Percentiles rank a stretch among this genome's conserved stretches.
These are phyloP conservation scores for Lates calcarifer DNA, from an alignment of 2,113 vertebrate species.

Conservation along the genomic window DNA sequence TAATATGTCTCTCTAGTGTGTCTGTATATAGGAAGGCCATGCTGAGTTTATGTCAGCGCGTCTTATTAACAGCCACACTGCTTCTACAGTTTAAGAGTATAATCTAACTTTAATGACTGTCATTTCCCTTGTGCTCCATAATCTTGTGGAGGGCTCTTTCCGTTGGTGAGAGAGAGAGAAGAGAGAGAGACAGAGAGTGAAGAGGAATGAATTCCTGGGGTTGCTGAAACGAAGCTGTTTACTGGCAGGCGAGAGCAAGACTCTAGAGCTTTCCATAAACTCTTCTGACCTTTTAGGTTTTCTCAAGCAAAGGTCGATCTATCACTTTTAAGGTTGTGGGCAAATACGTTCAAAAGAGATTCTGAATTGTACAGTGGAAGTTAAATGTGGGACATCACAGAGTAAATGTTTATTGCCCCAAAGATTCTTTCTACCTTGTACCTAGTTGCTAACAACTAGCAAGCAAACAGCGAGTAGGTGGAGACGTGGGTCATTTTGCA, in stretches of 20 bases:
- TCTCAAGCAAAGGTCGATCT: neutral
- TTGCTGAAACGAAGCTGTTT: slow-evolving; percentile 51
- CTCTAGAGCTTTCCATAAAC: slow-evolving; percentile 21
- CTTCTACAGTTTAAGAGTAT: slow-evolving; percentile 60
- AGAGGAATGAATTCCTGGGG: slow-evolving; percentile 70
- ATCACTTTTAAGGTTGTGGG: neutral
- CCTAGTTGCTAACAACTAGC: neutral
- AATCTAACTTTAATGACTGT: slow-evolving; percentile 77
- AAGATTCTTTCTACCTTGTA: neutral
- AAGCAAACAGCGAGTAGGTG: neutral
- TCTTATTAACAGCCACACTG: slow-evolving; percentile 58
- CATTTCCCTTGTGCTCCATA: slow-evolving; percentile 69
- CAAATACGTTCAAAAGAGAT: neutral
- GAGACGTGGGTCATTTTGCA: neutral
- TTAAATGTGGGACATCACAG: neutral
- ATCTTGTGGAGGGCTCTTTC: slow-evolving; percentile 72
- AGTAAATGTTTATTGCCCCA: neutral
- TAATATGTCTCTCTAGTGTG: slow-evolving; percentile 10
- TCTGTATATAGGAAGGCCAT: slow-evolving; percentile 28
- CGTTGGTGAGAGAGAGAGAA: slow-evolving; percentile 35
- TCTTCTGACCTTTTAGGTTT: neutral
- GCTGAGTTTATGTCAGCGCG: slow-evolving; percentile 22
- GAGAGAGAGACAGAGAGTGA: slow-evolving; percentile 21
- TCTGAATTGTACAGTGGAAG: neutral
- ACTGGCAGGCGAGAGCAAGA: slow-evolving; percentile 7